Base-by-base conservation (phyloP, 92 coral and sea anemone genomes). In the Blastomussa wellsi region DNA sequence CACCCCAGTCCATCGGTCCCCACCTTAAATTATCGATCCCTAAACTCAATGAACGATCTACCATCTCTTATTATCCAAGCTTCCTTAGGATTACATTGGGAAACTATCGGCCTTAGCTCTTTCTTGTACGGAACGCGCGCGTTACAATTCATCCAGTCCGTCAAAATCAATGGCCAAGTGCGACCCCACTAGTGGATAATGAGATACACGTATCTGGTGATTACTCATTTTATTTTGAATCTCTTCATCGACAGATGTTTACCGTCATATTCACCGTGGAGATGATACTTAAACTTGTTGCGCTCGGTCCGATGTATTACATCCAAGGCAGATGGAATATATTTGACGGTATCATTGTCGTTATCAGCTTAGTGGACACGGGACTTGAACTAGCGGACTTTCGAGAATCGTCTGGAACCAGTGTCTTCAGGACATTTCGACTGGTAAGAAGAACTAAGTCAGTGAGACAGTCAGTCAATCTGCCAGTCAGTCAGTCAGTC, bases 251-350 rank as follows among this genome's bases (percentile, higher is more conserved):
- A 24, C 91, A 94, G 98, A 75, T 92, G 42, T 92, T 91, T 47
- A 92, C 98, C 7, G 53, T 88, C 28, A 87, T 93, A 24, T 94
- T 94, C 49, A 81, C 89, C 13, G 55, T 92, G 76, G 98, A 94
- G 87, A 90, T 94, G 98, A 66, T 82, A 36, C 20, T 94, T 74
- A 94, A 94, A 59, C 85, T 94, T 71, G 81, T 86, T 29, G 98
- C 95, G 22, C 92, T 94, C 13, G 93, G 94, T 16, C 89, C 91
- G 9, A 64, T 80, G 77, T 91, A 91, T 78, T 94, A 94, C 88
- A 78, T 94, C n/a, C 95, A 92, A 86, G 91, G 98, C 79, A 87
- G 89, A 76, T 94, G 95, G 98, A 94, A 94, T 49, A 59, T 94
- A 42, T 84, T 94, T 81, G 98, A 94, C 60, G 98, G 98, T 59